Conservation (phyloP, 2,888 invertebrate species). For the Catocala nupta region DNA sequence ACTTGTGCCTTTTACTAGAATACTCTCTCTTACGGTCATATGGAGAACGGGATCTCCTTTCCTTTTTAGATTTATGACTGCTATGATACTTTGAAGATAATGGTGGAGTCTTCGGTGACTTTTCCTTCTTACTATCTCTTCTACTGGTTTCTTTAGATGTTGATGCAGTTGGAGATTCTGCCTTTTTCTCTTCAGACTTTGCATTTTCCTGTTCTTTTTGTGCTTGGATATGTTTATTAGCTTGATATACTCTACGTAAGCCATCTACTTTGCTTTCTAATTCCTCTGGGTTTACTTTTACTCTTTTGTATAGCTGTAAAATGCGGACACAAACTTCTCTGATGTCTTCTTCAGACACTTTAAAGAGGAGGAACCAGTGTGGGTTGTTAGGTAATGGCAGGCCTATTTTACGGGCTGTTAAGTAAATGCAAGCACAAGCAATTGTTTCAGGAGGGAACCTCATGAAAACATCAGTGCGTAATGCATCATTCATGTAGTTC, state of each 20-base stretch:
- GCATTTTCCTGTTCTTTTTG: constrained; percentile 75
- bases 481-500: constrained; percentile 99
- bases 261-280: constrained; percentile 78
- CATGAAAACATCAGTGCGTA: constrained; percentile 98
- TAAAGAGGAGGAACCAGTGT: constrained; percentile 96
- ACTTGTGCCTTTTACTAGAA: constrained; percentile 80
- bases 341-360: constrained; percentile 94
- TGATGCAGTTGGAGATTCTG: constrained; percentile 79
- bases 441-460: constrained; percentile 98
- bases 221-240: constrained; percentile 78
- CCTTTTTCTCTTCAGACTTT: constrained; percentile 77
- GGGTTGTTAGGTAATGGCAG: constrained; percentile 95
- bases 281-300: constrained; percentile 90
- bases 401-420: constrained; percentile 96
- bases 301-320: constrained; percentile 93
- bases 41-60: constrained; percentile 80
- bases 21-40: constrained; percentile 83
- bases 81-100: constrained; percentile 81
- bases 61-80: constrained; percentile 80
- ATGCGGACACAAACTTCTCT: constrained; percentile 94
- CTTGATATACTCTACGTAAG: constrained; percentile 78
- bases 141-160: constrained; percentile 78
- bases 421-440: constrained; percentile 99
- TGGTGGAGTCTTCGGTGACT: constrained; percentile 84
- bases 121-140: constrained; percentile 78